These are phyloP conservation scores for Limanda limanda DNA, from an alignment of 2,113 vertebrate genomes.

Conservation along the genomic window DNA sequence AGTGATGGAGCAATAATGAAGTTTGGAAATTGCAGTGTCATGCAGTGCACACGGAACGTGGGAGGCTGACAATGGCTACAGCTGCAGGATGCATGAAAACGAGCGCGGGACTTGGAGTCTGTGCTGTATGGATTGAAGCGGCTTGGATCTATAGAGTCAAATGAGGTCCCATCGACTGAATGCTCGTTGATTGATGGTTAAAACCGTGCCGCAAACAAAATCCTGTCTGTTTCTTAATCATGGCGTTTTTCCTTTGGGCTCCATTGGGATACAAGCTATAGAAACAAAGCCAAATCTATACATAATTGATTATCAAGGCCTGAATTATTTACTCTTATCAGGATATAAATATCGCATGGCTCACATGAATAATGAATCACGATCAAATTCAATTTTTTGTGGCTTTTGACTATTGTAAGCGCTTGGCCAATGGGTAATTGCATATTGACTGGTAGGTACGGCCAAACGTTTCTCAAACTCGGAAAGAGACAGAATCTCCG, in stretches of 20 bases:
- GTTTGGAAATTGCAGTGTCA: slow-evolving; percentile 57
- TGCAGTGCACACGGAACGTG: slow-evolving; percentile 14
- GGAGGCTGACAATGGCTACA: slow-evolving; percentile 42
- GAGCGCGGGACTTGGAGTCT: neutral
- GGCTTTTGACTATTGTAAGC: slow-evolving; percentile 63
- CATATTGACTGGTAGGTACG: slow-evolving; percentile 69
- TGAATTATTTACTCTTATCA: slow-evolving; percentile 74
- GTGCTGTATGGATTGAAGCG: slow-evolving; percentile 44
- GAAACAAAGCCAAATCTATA: slow-evolving; percentile 71
- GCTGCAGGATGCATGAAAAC: slow-evolving; percentile 47
- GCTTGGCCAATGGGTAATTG: slow-evolving; percentile 71
- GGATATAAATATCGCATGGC: slow-evolving; percentile 68
- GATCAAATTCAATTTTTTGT: slow-evolving; percentile 68
- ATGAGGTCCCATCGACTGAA: slow-evolving; percentile 60
- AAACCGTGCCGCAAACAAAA: slow-evolving; percentile 59
- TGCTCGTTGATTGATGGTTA: slow-evolving; percentile 65
- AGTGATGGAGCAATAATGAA: slow-evolving; percentile 67
- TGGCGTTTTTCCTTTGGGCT: slow-evolving; percentile 44
- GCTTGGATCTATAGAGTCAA: slow-evolving; percentile 53
- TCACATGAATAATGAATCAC: slow-evolving; percentile 66
- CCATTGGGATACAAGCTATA: slow-evolving; percentile 54
- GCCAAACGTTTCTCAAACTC: slow-evolving; percentile 69
- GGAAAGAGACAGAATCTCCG: slow-evolving; percentile 47
- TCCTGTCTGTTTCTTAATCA: slow-evolving; percentile 57
- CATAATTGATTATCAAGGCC: slow-evolving; percentile 73